Conservation (phyloP, 2,113 vertebrate genomes). For the Gorsachius goisagi region DNA sequence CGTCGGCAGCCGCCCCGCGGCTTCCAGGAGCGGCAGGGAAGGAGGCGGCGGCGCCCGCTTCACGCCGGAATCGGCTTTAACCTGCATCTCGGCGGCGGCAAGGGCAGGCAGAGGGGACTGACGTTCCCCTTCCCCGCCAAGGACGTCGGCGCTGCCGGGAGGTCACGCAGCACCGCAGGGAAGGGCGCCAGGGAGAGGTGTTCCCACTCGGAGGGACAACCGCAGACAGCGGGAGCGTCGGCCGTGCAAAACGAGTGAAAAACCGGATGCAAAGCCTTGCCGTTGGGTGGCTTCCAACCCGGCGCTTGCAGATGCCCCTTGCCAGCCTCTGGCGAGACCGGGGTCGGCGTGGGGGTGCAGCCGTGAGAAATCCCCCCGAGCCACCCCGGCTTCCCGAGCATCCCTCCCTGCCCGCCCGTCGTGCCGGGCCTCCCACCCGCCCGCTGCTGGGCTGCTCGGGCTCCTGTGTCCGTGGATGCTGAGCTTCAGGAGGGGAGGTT, state of each 20-base stretch:
- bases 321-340: neutral
- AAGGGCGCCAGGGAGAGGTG: neutral
- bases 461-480: neutral
- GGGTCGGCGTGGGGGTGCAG: fast-evolving
- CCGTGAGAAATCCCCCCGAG: neutral
- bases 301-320: fast-evolving
- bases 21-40: neutral
- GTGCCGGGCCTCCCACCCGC: neutral
- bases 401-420: neutral
- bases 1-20: fast-evolving
- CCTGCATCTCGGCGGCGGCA: neutral
- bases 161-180: neutral
- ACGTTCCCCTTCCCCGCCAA: neutral
- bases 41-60: fast-evolving
- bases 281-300: fast-evolving
- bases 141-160: fast-evolving
- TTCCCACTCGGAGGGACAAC: fast-evolving
- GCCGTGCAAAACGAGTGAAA: neutral
- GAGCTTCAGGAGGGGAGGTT: neutral
- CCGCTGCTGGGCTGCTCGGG: neutral
- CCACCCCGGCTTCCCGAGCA: fast-evolving
- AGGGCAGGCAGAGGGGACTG: neutral
- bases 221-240: fast-evolving
- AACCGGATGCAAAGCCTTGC: neutral
- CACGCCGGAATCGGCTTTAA: neutral